Percentiles rank a stretch among this genome's conserved stretches.
Conservation (phyloP, 2,113 vertebrate species). For the Orthonyx spaldingii region DNA sequence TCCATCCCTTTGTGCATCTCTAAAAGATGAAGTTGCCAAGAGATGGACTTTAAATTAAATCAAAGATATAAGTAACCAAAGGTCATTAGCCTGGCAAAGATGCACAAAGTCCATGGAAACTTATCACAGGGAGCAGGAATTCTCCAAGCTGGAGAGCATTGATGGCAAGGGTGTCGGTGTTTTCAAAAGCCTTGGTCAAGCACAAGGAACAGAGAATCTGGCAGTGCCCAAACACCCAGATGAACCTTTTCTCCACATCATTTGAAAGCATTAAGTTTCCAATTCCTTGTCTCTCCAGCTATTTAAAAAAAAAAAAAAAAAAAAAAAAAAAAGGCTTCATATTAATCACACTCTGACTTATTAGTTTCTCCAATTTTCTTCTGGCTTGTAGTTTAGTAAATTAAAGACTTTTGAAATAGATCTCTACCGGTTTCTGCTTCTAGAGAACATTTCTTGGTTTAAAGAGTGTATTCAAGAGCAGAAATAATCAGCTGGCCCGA, state of each 20-base stretch:
- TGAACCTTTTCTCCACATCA: not conserved
- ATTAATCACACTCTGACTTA: not conserved
- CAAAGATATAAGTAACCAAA: not conserved
- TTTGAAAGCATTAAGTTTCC: not conserved
- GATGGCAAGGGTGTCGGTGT: not conserved
- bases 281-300: not conserved
- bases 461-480: not conserved
- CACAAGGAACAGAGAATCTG: not conserved
- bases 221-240: not conserved
- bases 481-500: not conserved
- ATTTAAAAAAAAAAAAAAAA: too few species aligned
- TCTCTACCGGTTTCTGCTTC: not conserved
- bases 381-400: not conserved
- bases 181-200: not conserved
- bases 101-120: not conserved
- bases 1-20: not conserved
- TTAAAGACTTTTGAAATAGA: not conserved
- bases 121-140: not conserved
- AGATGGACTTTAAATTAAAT: not conserved
- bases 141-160: not conserved
- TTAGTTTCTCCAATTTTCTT: not conserved
- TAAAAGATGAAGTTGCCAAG: not conserved
- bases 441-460: not conserved
- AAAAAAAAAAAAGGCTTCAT: not conserved
- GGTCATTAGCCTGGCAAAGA: not conserved